A percentile compares a stretch with the other conserved stretches of the same genome.
phyloP scores from a whole-genome alignment of 1,140 invertebrate species.

The Sinonovacula constricta region DNA sequence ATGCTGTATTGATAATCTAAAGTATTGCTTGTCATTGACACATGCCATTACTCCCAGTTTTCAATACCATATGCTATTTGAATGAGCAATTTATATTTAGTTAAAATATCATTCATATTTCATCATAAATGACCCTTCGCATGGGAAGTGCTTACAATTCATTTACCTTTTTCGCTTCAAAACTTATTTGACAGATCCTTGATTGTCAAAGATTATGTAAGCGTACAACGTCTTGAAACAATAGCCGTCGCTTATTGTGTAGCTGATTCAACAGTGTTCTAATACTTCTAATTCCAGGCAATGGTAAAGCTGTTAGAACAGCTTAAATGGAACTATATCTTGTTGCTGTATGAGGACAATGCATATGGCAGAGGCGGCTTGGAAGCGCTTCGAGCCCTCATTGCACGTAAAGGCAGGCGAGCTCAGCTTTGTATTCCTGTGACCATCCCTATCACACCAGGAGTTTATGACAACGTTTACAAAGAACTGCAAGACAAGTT shows the following conservation, averaged over 20 bases:
- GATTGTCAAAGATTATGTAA: not conserved
- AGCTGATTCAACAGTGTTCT: not conserved
- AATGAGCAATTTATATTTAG: too few relatives aligned
- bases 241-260: not conserved
- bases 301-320: constrained; percentile 12
- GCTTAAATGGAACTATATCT: constrained; percentile 34
- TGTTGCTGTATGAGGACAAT: constrained; percentile 31
- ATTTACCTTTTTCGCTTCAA: too few relatives aligned
- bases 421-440: constrained; percentile 33
- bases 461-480: constrained; percentile 1
- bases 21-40: too few relatives aligned
- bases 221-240: not conserved
- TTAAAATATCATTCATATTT: not conserved
- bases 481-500: constrained; percentile 5
- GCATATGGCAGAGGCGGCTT: constrained; percentile 35
- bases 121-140: not conserved
- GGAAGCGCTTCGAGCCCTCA: not conserved
- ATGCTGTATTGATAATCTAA: too few relatives aligned
- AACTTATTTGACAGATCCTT: too few relatives aligned
- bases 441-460: not conserved
- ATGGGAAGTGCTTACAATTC: not conserved
- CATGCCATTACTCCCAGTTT: too few relatives aligned
- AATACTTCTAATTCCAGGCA: constrained; percentile 13
- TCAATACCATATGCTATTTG: too few relatives aligned
- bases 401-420: not conserved